These are phyloP conservation scores for Burhinus oedicnemus DNA, from an alignment of 2,113 vertebrate species.

Conservation along the genomic window DNA sequence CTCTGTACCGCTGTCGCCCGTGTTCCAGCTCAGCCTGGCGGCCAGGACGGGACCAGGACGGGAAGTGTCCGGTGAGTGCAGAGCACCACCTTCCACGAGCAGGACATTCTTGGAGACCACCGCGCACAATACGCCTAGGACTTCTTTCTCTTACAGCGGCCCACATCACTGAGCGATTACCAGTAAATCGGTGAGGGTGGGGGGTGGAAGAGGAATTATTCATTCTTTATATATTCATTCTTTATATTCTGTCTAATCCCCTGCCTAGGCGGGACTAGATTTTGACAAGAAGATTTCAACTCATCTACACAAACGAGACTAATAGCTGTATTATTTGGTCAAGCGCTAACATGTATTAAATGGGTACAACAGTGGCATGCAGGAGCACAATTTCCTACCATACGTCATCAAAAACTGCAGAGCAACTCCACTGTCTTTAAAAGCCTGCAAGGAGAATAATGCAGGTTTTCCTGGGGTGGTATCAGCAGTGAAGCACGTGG, in stretches of 20 bases:
- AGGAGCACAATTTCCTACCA: accelerated
- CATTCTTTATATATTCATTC: not conserved
- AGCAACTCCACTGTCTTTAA: not conserved
- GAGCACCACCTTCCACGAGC: too few relatives aligned
- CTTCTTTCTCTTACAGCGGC: not conserved
- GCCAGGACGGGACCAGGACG: not conserved
- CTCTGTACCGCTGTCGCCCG: not conserved
- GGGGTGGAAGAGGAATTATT: not conserved
- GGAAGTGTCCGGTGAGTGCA: too few relatives aligned
- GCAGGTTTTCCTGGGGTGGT: not conserved
- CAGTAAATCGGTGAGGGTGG: not conserved
- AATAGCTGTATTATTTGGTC: too few relatives aligned
- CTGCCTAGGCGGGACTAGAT: not conserved
- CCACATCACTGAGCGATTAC: not conserved
- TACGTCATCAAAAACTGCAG: not conserved
- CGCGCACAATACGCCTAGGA: not conserved
- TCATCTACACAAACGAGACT: not conserved
- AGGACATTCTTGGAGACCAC: not conserved
- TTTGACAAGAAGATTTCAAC: not conserved
- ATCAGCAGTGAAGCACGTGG: not conserved
- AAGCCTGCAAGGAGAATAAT: not conserved
- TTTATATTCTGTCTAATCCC: not conserved
- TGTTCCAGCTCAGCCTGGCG: not conserved
- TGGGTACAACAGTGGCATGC: accelerated
- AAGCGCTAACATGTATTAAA: accelerated